Percentiles rank a stretch among this genome's conserved stretches.
Evolutionary conservation across 1,140 invertebrate species (phyloP).

Genomic region (Neuroterus valhalla): DNA sequence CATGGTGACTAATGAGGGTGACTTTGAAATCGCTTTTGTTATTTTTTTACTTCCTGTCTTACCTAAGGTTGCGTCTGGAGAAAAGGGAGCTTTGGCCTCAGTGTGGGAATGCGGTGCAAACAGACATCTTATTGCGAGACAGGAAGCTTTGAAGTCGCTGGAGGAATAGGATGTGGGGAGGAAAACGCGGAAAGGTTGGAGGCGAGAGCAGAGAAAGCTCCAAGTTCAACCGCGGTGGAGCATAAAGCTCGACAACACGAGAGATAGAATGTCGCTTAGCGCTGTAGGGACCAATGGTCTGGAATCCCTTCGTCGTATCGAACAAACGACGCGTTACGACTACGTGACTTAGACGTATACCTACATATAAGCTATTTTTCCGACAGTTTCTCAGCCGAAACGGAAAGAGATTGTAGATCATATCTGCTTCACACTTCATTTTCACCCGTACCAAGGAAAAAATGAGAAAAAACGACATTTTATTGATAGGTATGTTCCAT

Average conservation of each 20-base stretch:
- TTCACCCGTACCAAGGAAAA: background rate
- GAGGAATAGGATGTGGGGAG: conserved; percentile 33
- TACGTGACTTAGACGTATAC: conserved; percentile 42
- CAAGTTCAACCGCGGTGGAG: conserved; percentile 49
- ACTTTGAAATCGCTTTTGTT: too few relatives aligned
- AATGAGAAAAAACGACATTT: background rate
- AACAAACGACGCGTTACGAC: conserved; percentile 55
- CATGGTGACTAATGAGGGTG: background rate
- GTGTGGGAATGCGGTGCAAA: conserved; percentile 49
- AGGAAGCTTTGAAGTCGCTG: conserved; percentile 37
- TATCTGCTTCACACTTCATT: background rate
- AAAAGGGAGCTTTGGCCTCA: too few relatives aligned
- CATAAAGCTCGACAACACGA: conserved; percentile 56
- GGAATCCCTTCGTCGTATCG: conserved; percentile 62
- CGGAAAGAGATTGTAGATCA: background rate
- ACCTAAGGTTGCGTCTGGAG: too few relatives aligned
- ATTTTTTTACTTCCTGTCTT: too few relatives aligned
- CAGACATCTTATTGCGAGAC: conserved; percentile 60
- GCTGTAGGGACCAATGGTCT: conserved; percentile 57
- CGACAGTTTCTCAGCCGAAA: conserved; percentile 31
- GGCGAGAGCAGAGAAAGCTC: conserved; percentile 34
- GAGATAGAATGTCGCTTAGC: conserved; percentile 62
- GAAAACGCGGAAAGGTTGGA: background rate
- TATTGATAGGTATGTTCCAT: background rate
- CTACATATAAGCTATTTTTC: conserved; percentile 55